These are phyloP conservation scores for Trachelus troglodyta DNA, from an alignment of 2,888 invertebrate species.

Conservation along the genomic window DNA sequence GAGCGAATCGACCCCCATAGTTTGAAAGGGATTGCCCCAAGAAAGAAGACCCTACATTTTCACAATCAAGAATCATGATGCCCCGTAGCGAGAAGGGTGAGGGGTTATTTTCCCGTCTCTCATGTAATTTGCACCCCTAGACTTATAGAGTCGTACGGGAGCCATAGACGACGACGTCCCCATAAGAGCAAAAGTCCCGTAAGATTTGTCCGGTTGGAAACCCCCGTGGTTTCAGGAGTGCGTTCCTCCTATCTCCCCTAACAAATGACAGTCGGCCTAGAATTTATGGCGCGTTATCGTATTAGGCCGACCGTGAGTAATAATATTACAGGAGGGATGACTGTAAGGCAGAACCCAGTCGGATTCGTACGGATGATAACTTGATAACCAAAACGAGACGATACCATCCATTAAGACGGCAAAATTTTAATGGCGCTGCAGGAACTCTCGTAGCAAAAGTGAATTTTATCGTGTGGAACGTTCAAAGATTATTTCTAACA, in stretches of 20 bases:
- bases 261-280: conserved; percentile 6
- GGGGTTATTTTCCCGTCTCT: not conserved
- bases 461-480: not conserved
- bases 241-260: not conserved
- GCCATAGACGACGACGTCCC: not conserved
- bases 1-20: not conserved
- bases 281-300: conserved; percentile 6
- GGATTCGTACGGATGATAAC: not conserved
- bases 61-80: conserved; percentile 25
- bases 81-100: not conserved
- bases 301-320: not conserved
- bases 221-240: conserved; percentile 4
- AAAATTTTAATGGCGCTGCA: conserved; percentile 42
- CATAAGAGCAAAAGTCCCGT: not conserved
- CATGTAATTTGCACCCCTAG: conserved; percentile 15
- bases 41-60: conserved; percentile 10
- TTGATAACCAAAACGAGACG: not conserved
- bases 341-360: not conserved
- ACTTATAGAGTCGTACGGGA: conserved; percentile 1
- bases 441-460: not conserved
- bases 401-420: conserved; percentile 3
- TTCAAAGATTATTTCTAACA: not conserved
- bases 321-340: not conserved
- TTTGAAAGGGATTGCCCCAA: not conserved
- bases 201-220: conserved; percentile 1